Percentiles rank a stretch among this genome's conserved stretches.
phyloP scores from a whole-genome alignment of 2,888 invertebrate genomes.

The Hemithea aestivaria region DNA sequence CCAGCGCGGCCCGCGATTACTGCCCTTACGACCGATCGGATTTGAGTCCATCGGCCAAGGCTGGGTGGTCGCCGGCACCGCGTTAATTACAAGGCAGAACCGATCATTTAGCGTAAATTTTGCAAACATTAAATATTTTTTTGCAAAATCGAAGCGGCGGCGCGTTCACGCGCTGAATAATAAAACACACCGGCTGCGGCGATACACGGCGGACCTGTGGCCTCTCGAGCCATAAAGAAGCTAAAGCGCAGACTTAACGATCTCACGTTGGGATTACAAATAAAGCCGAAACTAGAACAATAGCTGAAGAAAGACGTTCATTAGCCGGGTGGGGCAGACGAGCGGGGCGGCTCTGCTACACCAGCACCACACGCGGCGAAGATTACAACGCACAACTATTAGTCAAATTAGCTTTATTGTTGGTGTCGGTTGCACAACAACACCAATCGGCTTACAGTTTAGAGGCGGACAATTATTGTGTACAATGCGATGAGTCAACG shows the following conservation, averaged over 20 bases:
- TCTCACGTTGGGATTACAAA: constrained; percentile 31
- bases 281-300: constrained; percentile 61
- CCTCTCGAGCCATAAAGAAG: constrained; percentile 9
- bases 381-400: constrained; percentile 78
- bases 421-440: constrained; percentile 63
- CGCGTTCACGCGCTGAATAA: constrained; percentile 66
- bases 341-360: constrained; percentile 57
- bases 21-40: constrained; percentile 56
- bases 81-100: constrained; percentile 70
- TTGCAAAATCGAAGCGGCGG: constrained; percentile 60
- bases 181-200: constrained; percentile 52
- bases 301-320: constrained; percentile 62
- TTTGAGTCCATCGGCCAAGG: constrained; percentile 61
- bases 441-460: constrained; percentile 75
- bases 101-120: constrained; percentile 72
- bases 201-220: constrained; percentile 17
- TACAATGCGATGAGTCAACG: constrained; percentile 76
- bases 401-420: constrained; percentile 79
- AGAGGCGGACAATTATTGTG: constrained; percentile 71
- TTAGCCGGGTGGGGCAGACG: constrained; percentile 50
- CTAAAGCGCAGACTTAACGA: constrained; percentile 12
- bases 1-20: constrained; percentile 56
- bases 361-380: constrained; percentile 75
- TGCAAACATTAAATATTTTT: constrained; percentile 72
- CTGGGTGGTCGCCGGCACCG: constrained; percentile 66